Base-by-base conservation (phyloP, 2,113 vertebrate species). In the Cervus canadensis region DNA sequence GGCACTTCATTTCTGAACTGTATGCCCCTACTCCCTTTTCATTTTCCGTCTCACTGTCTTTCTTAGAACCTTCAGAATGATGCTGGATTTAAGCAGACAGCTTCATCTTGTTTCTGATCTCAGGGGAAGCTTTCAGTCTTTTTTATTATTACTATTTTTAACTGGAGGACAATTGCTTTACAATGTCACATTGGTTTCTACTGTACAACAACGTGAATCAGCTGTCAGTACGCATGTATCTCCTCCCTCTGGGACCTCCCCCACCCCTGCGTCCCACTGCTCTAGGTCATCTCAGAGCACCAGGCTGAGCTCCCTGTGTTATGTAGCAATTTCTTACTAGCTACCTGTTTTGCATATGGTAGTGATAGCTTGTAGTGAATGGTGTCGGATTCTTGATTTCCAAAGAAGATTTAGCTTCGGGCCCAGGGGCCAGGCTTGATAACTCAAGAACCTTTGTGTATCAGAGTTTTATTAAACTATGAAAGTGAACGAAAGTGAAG, bases 201-300 rank as follows among this genome's bases (percentile, higher is more conserved):
- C 25, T 59, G 57, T 26, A 26, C 23, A 25, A 11, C 23, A 25
- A 10, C 23, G 4, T 25, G 23, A 59, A 26, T 59, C 57, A 59
- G 57, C 57, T 26, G 0, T 11, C 4, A 26, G 57, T 11, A 4
- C 9, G 10, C 25, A 11, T 2, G 1, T 59, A 11, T 5, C 57
- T 26, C 57, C 57, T 26, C 57, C 57, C 23, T 59, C 57, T 5
- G 26, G 23, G 9, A 10, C 56, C 56, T 10, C 8, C 23, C 23
- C 17, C 9, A 4, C 56, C 57, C 57, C 25, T 23, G 4, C 16
- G 25, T 4, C 15, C 62, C 33, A 4, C 28, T 62, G 60, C 13
- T 15, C 6, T 15, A 15, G 60, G 28, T 7, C 60, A 30, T 33
- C 60, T 62, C 28, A 14, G 59, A 30, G 60, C 60, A 1, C 13